phyloP scores from a whole-genome alignment of 2,888 invertebrate species.

The Hoplodrina blanda region DNA sequence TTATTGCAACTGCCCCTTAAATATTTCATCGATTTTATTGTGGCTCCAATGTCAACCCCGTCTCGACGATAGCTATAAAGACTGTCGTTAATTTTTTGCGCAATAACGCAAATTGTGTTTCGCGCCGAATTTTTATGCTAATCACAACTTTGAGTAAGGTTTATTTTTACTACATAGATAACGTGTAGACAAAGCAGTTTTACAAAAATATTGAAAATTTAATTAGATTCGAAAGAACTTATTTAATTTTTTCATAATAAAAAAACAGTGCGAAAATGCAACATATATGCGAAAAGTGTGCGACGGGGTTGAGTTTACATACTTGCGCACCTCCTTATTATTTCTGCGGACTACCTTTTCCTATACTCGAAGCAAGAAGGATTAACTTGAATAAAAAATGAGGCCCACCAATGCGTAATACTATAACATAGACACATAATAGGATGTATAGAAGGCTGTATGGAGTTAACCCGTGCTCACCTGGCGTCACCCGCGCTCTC shows the following conservation, averaged over 20 bases:
- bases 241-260: not conserved
- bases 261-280: not conserved
- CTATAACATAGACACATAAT: conserved; percentile 60
- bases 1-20: conserved; percentile 84
- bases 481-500: conserved; percentile 83
- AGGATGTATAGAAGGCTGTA: conserved; percentile 71
- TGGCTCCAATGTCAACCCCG: conserved; percentile 90
- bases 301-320: not conserved
- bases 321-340: not conserved
- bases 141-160: conserved; percentile 55
- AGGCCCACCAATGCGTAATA: conserved; percentile 59
- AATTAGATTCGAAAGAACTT: not conserved
- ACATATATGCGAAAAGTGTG: not conserved
- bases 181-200: conserved; percentile 21
- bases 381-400: conserved; percentile 53
- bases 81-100: conserved; percentile 81
- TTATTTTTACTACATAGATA: conserved; percentile 47
- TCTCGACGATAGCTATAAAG: conserved; percentile 87
- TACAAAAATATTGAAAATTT: conserved; percentile 14
- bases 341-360: not conserved
- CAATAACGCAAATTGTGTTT: conserved; percentile 78
- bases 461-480: conserved; percentile 87
- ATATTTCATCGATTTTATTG: conserved; percentile 91
- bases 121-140: conserved; percentile 74
- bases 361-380: conserved; percentile 16